These are phyloP conservation scores for Adelphocoris suturalis DNA, from an alignment of 2,888 invertebrate genomes.

Conservation along the genomic window DNA sequence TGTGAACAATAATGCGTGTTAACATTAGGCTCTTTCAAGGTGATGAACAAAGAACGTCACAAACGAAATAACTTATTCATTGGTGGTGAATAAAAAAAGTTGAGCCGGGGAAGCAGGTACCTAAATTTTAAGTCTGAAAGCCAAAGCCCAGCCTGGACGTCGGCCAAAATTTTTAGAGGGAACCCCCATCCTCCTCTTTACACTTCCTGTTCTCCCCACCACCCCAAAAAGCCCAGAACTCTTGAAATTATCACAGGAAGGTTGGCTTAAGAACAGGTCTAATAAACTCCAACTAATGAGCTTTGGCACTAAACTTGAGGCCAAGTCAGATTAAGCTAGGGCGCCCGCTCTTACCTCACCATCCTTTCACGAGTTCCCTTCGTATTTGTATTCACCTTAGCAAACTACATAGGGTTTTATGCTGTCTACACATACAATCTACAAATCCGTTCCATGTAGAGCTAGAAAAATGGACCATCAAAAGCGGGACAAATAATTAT, in stretches of 20 bases:
- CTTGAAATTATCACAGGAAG: slow-evolving; percentile 69
- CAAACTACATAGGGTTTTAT: too few relatives aligned
- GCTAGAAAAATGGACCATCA: too few relatives aligned
- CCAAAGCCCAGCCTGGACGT: slow-evolving; percentile 62
- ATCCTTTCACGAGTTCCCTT: not conserved
- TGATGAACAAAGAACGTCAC: too few relatives aligned
- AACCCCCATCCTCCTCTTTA: slow-evolving; percentile 30
- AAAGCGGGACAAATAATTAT: too few relatives aligned
- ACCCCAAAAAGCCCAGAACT: slow-evolving; percentile 9
- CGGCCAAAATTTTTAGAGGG: slow-evolving; percentile 67
- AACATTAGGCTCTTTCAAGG: too few relatives aligned
- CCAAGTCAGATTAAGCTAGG: slow-evolving; percentile 68
- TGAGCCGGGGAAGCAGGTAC: not conserved
- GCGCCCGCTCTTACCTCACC: not conserved
- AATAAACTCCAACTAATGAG: slow-evolving; percentile 73
- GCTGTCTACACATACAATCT: too few relatives aligned
- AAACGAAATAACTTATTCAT: not conserved
- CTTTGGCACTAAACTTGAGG: slow-evolving; percentile 73
- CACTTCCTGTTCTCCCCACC: not conserved
- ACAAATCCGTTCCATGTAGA: too few relatives aligned
- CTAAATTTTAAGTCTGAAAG: slow-evolving; percentile 53
- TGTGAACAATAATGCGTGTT: too few relatives aligned
- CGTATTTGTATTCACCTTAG: not conserved
- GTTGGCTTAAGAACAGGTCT: slow-evolving; percentile 71
- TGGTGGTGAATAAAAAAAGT: not conserved